Evolutionary conservation across 2,888 invertebrate species (phyloP), one percentile per base, ranked within the genome.

Genomic region (Ormyrus nitidulus): DNA sequence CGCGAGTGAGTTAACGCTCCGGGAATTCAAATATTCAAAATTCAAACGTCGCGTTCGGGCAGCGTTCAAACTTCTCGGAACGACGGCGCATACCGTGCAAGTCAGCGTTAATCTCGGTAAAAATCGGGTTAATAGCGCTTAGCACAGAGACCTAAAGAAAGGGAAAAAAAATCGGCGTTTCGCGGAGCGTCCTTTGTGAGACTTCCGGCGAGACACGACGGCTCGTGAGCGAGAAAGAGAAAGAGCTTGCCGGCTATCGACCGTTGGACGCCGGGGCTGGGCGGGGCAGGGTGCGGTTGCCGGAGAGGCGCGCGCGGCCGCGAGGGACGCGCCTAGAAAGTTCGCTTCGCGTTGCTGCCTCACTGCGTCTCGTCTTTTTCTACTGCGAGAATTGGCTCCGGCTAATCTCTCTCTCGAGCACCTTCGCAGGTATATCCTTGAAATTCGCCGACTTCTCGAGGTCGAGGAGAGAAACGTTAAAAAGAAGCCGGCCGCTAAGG

Each of bases 281-380:
- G 90, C 88, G 89, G 89, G 89, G 89, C 89, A 89, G 90, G 89
- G 89, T 90, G 90, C 89, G 90, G 90, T 89, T 88, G 77, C 46
- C 11, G 44, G 56, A 46, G 48, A 19, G 46, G 54, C 59, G 44
- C 56, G 69, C 66, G 62, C 49, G n/a, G 19, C 48, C n/a, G 34
- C 34, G 59, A 81, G 83, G 80, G 84, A 86, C 85, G 85, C 84
- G 83, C 81, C 85, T 84, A 82, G 84, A 85, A 84, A 83, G 81
- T 84, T 85, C 83, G 56, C 68, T 56, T 59, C 54, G 7, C 53
- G 48, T 19, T 9, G 8, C 65, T 65, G 62, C 68, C 74, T 62
- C 64, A 5, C 49, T 13, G 53, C 62, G 61, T 48, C 46, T 65
- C 59, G 2, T 72, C 44, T 59, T 53, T 66, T 53, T 56, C n/a